Evolutionary conservation across 2,888 invertebrate species (phyloP), one percentile per base, ranked within the genome.

Genomic region (Phyllotreta cruciferae): DNA sequence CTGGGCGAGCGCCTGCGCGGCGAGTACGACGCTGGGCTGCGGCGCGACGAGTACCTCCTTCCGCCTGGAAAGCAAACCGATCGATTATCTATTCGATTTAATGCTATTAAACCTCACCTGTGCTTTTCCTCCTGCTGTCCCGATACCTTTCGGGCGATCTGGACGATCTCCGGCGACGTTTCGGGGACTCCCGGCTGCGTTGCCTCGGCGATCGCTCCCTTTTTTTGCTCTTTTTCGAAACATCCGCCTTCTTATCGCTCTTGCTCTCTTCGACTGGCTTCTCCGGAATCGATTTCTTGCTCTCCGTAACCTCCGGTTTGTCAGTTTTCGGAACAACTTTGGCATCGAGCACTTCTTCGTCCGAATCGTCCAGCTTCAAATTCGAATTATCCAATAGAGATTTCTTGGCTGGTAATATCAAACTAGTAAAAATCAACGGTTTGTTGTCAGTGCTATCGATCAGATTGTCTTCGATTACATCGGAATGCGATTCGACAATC

Each of bases 311-410:
- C 38, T 73, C 70, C 24, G 24, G 24, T 24, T 24, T 24, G 24
- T 72, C 70, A 7, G 72, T 56, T 56, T 67, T 73, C 52, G n/a
- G n/a, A n/a, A n/a, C n/a, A n/a, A n/a, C n/a, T n/a, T 67, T 64
- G n/a, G 63, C 38, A 50, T 70, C 71, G 11, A 69, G 66, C 10
- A 69, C 65, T 50, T 70, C 75, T 34, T 77, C 75, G 37, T 76
- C 75, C 1, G 75, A 75, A 56, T 78, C 75, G 24, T 74, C 71
- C 8, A 78, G 50, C 55, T 76, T 74, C 54, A 77, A 66, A 7
- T 68, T 70, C 1, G 77, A 73, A 52, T 72, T 75, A 41, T 73
- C 73, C 7, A 76, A 47, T 24, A 77, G 57, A 1, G 68, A 53
- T 58, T 74, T 76, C 60, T 78, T 78, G 6, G 67, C 63, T 5